These are phyloP conservation scores for Lumbricus terrestris DNA, from an alignment of 2,888 invertebrate species.

Conservation along the genomic window DNA sequence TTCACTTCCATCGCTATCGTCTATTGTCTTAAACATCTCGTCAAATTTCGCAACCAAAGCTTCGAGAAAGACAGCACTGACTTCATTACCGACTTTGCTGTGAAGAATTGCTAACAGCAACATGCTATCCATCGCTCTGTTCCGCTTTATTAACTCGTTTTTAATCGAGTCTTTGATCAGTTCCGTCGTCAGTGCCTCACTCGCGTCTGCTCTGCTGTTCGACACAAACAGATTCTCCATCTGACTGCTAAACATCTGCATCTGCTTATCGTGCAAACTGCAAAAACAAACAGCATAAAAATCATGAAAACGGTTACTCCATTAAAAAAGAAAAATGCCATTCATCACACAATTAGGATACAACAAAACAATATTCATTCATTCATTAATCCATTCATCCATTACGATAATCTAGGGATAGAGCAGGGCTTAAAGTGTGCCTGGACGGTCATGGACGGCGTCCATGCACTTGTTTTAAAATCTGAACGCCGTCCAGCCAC, in stretches of 20 bases:
- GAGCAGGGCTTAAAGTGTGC: too few relatives aligned
- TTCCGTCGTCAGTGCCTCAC: slow-evolving; percentile 48
- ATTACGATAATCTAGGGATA: too few relatives aligned
- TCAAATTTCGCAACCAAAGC: not conserved
- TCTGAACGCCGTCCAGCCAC: too few relatives aligned
- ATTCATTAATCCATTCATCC: too few relatives aligned
- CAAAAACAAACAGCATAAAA: slow-evolving; percentile 15
- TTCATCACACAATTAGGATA: too few relatives aligned
- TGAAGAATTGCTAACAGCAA: slow-evolving; percentile 80
- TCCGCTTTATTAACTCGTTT: not conserved
- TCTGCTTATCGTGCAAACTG: slow-evolving; percentile 73
- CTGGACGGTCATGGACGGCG: too few relatives aligned
- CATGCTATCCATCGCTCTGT: slow-evolving; percentile 74
- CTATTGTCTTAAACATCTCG: not conserved
- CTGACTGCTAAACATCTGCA: slow-evolving; percentile 77
- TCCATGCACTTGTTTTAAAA: too few relatives aligned
- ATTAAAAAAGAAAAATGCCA: too few relatives aligned
- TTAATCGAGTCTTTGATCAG: not conserved
- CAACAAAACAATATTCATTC: too few relatives aligned
- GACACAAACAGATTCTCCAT: slow-evolving; percentile 76
- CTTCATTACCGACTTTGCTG: slow-evolving; percentile 85
- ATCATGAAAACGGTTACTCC: not conserved
- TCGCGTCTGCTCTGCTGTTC: slow-evolving; percentile 62
- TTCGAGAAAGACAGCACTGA: slow-evolving; percentile 54
- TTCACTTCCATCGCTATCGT: slow-evolving; percentile 57